phyloP scores from a whole-genome alignment of 2,113 vertebrate species.

The Aptenodytes patagonicus region DNA sequence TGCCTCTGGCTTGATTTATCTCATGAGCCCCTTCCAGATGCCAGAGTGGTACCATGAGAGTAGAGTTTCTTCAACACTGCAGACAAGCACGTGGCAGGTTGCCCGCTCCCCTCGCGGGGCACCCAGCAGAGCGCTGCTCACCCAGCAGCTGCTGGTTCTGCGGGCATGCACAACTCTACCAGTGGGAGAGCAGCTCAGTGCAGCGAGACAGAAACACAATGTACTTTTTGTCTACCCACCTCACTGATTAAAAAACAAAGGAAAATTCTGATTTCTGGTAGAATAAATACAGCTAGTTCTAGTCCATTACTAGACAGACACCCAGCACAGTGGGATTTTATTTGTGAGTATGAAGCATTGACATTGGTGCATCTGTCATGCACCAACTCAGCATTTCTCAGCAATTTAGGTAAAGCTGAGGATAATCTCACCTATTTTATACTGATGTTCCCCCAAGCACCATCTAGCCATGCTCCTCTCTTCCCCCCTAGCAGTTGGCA shows the following conservation, averaged over 20 bases:
- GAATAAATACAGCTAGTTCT: not conserved
- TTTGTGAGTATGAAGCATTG: not conserved
- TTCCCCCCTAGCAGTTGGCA: not conserved
- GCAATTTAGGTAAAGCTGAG: not conserved
- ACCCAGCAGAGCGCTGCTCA: not conserved
- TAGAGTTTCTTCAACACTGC: not conserved
- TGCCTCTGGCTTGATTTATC: not conserved
- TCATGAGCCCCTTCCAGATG: not conserved
- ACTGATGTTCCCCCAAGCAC: not conserved
- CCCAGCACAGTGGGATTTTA: not conserved
- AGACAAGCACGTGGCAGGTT: fast-evolving
- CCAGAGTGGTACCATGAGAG: fast-evolving
- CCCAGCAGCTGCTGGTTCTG: not conserved
- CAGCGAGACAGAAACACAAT: not conserved
- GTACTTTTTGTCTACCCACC: not conserved
- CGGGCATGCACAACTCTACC: fast-evolving
- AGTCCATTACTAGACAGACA: fast-evolving
- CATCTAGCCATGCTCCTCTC: not conserved
- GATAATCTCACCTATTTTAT: not conserved
- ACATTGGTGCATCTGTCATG: not conserved
- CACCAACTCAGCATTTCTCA: not conserved
- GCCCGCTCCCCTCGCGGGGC: fast-evolving
- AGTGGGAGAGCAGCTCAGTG: not conserved
- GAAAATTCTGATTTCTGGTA: not conserved
- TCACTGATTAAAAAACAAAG: not conserved